Base-by-base conservation (phyloP, 2,888 invertebrate species). In the Parasteatoda lunata region DNA sequence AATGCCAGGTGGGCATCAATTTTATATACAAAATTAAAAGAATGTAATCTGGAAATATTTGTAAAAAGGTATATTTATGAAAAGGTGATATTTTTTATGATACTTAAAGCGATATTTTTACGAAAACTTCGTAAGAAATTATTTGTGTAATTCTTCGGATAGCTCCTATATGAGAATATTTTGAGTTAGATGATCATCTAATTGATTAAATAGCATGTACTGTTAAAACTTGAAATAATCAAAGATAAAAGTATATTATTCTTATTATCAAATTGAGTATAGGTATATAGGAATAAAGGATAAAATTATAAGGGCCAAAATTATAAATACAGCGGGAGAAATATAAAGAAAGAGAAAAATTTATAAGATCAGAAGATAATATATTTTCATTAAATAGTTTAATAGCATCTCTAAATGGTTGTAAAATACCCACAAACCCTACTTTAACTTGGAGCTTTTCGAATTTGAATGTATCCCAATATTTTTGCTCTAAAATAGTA, bases 371-470 rank as follows among this genome's bases (percentile, higher is more conserved):
- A 90, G 94, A 94, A 92, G 92, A 93, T 92, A 92, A 93, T 91
- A 93, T 93, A 91, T 95, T 94, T 87, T 95, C 95, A 90, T 92
- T 93, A 93, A 96, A 95, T 92, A 95, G 93, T 91, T 92, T 95
- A 92, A 95, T 93, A 54, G 94, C 95, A 94, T 95, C 95, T 73
- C 94, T 93, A 94, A 95, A 94, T 91, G 95, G 95, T 89, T 95
- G 95, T 87, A 94, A 92, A 91, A 95, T 90, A 0, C 95, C 95
- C 54, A 93, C 90, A 90, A 94, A 90, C 0, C 94, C 94, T 3
- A 95, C 93, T 90, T 95, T 95, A n/a, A 94, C 95, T 95, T 47
- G 95, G 95, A 0, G 95, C 95, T 90, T 95, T 95, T 30, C 95
- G 95, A 93, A 94, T 93, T 92, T 95, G 95, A 93, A 95, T 94